Conservation (phyloP, 2,797 vertebrate species). For the Cetoscarus ocellatus region DNA sequence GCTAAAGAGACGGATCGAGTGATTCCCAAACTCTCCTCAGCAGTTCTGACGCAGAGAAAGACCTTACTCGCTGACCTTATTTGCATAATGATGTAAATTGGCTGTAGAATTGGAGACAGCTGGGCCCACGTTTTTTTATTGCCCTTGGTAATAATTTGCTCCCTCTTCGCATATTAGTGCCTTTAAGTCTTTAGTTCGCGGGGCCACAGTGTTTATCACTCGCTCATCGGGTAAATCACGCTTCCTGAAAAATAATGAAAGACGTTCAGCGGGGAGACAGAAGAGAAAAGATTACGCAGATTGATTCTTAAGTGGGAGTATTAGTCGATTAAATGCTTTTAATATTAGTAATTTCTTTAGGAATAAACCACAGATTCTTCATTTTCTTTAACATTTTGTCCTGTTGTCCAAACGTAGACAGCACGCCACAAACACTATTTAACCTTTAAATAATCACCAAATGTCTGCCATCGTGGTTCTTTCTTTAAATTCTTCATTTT, state of each 20-base stretch:
- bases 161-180: conserved; percentile 62
- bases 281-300: conserved; percentile 27
- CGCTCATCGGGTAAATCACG: conserved; percentile 43
- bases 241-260: conserved; percentile 41
- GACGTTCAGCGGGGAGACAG: conserved; percentile 16
- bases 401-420: conserved; percentile 37
- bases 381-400: conserved; percentile 15
- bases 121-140: conserved; percentile 72
- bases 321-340: conserved; percentile 17
- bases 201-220: conserved; percentile 47
- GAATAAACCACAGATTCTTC: conserved; percentile 4
- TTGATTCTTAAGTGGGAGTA: conserved; percentile 6
- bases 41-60: conserved; percentile 43
- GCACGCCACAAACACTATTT: conserved; percentile 45
- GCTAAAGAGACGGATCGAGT: conserved; percentile 24
- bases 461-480: conserved; percentile 51
- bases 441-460: conserved; percentile 37
- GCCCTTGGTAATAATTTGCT: conserved; percentile 75
- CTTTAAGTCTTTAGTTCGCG: conserved; percentile 59
- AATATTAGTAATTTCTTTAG: not conserved
- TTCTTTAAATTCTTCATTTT: conserved; percentile 57
- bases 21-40: conserved; percentile 43
- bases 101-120: conserved; percentile 70
- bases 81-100: conserved; percentile 80
- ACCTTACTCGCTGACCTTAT: conserved; percentile 69